phyloP scores from a whole-genome alignment of 2,113 vertebrate genomes.

The Dicaeum eximium region DNA sequence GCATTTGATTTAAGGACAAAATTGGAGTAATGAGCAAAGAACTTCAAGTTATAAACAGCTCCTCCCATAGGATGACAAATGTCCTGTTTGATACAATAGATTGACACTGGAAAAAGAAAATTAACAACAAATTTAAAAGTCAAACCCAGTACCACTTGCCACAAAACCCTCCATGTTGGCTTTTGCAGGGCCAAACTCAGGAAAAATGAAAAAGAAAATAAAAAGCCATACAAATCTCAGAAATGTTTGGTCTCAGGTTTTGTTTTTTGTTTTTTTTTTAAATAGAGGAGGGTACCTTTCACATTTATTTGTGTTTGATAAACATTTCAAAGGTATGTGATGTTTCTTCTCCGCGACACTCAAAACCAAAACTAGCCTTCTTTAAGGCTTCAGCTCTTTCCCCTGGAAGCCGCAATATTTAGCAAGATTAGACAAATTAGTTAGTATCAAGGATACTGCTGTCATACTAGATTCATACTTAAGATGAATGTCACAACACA shows the following conservation, averaged over 20 bases:
- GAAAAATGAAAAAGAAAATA: not conserved
- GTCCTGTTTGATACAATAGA: not conserved
- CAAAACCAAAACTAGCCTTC: not conserved
- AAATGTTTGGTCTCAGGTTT: not conserved
- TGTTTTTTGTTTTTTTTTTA: not conserved
- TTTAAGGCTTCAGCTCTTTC: not conserved
- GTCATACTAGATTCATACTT: accelerated
- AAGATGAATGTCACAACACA: not conserved
- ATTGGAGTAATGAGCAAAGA: not conserved
- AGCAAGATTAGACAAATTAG: not conserved
- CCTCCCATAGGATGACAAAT: not conserved
- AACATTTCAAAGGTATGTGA: not conserved
- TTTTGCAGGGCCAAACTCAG: not conserved
- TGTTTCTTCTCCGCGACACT: not conserved
- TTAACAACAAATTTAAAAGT: not conserved
- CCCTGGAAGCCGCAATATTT: not conserved
- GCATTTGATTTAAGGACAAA: not conserved
- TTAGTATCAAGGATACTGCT: not conserved
- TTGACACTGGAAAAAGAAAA: not conserved
- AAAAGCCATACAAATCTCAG: not conserved
- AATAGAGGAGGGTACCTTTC: not conserved
- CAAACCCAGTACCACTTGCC: not conserved
- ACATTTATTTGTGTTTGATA: not conserved
- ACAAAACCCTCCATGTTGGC: not conserved
- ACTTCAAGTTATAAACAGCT: not conserved